Conservation (phyloP, 1,140 invertebrate genomes). For the Drosophila kurseongensis region DNA sequence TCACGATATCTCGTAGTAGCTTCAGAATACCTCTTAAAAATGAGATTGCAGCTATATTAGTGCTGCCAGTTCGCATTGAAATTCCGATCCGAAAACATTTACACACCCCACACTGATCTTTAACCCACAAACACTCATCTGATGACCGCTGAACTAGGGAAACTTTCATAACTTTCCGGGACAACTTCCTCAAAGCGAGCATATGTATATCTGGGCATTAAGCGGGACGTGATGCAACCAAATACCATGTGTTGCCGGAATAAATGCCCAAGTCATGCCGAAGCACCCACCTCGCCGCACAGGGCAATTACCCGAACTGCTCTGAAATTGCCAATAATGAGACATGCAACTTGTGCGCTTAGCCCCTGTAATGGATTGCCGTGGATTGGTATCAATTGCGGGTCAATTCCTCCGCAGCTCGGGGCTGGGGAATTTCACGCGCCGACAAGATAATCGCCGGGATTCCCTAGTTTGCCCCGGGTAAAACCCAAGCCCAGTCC, state of each 20-base stretch:
- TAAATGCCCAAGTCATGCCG: conserved; percentile 65
- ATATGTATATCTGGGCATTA: conserved; percentile 34
- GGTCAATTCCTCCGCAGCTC: conserved; percentile 74
- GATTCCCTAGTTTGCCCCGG: conserved; percentile 80
- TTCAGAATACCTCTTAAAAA: neutral
- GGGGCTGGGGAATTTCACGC: conserved; percentile 68
- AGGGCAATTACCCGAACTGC: conserved; percentile 71
- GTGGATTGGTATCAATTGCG: conserved; percentile 83
- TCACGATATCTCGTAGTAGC: neutral
- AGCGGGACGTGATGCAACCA: conserved; percentile 49
- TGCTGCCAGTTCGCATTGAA: neutral
- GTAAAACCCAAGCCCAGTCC: conserved; percentile 17
- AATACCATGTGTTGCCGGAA: conserved; percentile 51
- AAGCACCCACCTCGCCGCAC: conserved; percentile 31
- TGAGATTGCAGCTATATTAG: neutral
- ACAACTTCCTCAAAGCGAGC: conserved; percentile 41
- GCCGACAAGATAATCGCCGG: conserved; percentile 82
- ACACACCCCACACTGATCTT: conserved; percentile 11
- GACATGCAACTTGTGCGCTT: conserved; percentile 83
- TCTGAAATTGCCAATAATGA: conserved; percentile 84
- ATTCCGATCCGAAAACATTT: neutral
- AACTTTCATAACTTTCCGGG: conserved; percentile 29
- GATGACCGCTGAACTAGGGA: conserved; percentile 45
- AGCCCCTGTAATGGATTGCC: conserved; percentile 83
- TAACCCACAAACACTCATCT: conserved; percentile 26